A percentile compares a stretch with the other conserved stretches of the same genome.
Evolutionary conservation across 1,140 invertebrate species (phyloP).

Genomic region (Elymnias hypermnestra): DNA sequence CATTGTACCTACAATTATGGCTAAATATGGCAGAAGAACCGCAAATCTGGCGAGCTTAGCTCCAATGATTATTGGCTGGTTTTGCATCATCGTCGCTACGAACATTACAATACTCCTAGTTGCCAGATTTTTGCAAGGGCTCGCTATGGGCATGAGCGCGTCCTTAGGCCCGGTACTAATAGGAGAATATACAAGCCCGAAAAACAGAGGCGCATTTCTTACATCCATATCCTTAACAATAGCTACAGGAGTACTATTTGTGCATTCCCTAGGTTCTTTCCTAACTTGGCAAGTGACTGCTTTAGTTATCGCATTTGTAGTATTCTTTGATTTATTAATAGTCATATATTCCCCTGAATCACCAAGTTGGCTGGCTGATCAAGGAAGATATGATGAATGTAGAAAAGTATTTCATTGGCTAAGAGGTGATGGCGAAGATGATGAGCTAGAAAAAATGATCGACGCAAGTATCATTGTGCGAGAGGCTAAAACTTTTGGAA

Average conservation of each 20-base stretch:
- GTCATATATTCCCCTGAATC: conserved; percentile 80
- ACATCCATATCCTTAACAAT: conserved; percentile 68
- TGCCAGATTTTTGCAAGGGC: conserved; percentile 27
- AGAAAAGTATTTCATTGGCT: conserved; percentile 64
- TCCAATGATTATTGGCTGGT: conserved; percentile 49
- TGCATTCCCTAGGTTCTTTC: conserved; percentile 75
- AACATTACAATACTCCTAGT: conserved; percentile 26
- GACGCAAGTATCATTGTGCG: conserved; percentile 31
- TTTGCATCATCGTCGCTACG: conserved; percentile 39
- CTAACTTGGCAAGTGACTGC: conserved; percentile 75
- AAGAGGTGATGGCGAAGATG: conserved; percentile 53
- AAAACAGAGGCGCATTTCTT: conserved; percentile 72
- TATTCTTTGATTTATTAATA: conserved; percentile 67
- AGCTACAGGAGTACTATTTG: conserved; percentile 69
- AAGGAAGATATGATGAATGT: conserved; percentile 65
- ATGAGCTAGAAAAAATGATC: conserved; percentile 51
- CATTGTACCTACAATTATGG: conserved; percentile 48
- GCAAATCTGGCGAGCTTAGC: conserved; percentile 43
- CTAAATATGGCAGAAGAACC: conserved; percentile 43
- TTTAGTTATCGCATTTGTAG: conserved; percentile 62
- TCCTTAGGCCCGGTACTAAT: conserved; percentile 36
- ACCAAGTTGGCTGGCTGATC: conserved; percentile 80
- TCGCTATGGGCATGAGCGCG: conserved; percentile 29
- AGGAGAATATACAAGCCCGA: conserved; percentile 63
- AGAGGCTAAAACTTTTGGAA: conserved; percentile 20